Conservation (phyloP, 2,113 vertebrate genomes). For the Struthio camelus region DNA sequence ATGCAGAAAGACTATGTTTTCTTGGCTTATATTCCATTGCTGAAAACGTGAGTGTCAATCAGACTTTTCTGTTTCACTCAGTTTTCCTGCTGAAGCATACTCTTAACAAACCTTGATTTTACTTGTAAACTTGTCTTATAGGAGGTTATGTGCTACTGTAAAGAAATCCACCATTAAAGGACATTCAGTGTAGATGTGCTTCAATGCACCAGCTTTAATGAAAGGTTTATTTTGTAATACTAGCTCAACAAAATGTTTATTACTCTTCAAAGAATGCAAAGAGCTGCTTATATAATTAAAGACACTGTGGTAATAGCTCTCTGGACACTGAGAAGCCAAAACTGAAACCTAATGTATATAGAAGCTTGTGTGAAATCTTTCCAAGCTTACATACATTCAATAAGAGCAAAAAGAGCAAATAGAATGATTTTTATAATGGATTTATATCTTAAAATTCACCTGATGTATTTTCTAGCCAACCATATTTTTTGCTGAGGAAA, state of each 20-base stretch:
- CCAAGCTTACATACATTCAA: background rate
- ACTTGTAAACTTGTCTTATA: background rate
- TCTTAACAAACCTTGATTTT: background rate
- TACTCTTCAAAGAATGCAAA: background rate
- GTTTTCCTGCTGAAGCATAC: background rate
- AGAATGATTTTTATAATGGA: fast-evolving
- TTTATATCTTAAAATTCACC: background rate
- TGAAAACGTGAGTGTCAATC: conserved; percentile 16
- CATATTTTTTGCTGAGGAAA: background rate
- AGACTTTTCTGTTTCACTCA: background rate
- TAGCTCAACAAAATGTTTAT: background rate
- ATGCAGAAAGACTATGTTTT: background rate
- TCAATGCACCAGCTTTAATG: background rate
- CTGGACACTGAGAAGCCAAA: background rate
- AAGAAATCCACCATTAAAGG: background rate
- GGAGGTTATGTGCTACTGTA: background rate
- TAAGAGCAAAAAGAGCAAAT: background rate
- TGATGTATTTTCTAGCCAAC: background rate
- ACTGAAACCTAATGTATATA: background rate
- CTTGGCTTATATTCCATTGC: background rate
- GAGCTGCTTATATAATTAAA: background rate
- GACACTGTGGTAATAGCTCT: background rate
- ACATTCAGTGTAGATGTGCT: background rate
- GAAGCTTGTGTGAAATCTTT: background rate
- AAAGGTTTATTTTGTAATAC: background rate